Evolutionary conservation across 1,140 invertebrate genomes (phyloP), one percentile per base, ranked within the genome.

Genomic region (Acromyrmex heyeri): DNA sequence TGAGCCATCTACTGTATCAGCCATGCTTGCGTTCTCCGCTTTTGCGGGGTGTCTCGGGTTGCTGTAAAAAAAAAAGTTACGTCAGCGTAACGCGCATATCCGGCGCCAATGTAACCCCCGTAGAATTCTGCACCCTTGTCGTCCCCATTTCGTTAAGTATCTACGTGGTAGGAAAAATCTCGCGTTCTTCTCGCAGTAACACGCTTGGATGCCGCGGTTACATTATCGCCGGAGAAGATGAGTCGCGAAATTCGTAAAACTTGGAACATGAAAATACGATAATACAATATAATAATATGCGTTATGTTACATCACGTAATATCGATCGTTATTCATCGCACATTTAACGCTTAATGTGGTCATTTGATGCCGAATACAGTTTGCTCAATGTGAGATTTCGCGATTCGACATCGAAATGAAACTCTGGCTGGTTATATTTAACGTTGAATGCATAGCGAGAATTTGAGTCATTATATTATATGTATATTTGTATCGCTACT

Each of bases 1-100:
- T 93, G 92, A 92, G 91, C 85, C 90, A 92, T 92, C 91, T 85
- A 75, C 61, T 30, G 86, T 87, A 87, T 89, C 77, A 64, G 83
- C 82, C 86, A 87, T 77, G 57, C 72, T 75, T 53, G 87, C 83
- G 10, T 57, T 38, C 48, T 21, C 38, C 57, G 55, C 59, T 57
- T 69, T 53, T 50, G 61, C 69, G 48, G 30, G n/a, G 53, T 55
- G 48, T 81, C 77, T 18, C 65, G 48, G 27, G 44, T 65, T 24
- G 75, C n/a, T n/a, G 57, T 18, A 14, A 44, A 85, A 64, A 48
- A 78, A 61, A 69, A 79, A 67, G n/a, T 38, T 38, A 70, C n/a
- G 30, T 38, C 55, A 34, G 14, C 27, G 48, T 55, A 70, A 77
- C 57, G 55, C 81, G 81, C 81, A 83, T 75, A 50, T 83, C 67